Conservation (phyloP, 1,140 invertebrate genomes). For the Caenorhabditis brenneri region DNA sequence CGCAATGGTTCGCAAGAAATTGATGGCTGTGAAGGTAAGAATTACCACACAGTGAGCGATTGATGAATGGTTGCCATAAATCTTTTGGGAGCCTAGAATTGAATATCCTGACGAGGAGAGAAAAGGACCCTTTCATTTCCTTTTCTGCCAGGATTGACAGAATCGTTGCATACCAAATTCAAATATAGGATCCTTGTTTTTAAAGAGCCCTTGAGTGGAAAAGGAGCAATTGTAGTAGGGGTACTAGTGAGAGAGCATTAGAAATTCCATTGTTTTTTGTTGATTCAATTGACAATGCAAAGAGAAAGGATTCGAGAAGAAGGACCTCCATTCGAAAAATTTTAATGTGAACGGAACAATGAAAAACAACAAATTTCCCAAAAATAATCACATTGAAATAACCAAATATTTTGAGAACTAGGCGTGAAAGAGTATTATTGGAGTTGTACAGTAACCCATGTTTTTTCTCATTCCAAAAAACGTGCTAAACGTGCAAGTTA, state of each 20-base stretch:
- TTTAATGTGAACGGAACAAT: neutral
- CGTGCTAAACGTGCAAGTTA: no score
- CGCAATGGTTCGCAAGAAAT: neutral
- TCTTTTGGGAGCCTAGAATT: neutral
- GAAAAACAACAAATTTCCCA: neutral
- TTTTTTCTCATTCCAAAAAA: no score
- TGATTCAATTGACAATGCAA: slow-evolving; percentile 17
- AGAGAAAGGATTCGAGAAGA: neutral
- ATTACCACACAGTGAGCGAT: neutral
- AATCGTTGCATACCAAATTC: slow-evolving; percentile 35
- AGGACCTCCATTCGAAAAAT: neutral
- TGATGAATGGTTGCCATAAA: neutral
- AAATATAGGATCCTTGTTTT: slow-evolving; percentile 1
- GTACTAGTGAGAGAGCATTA: neutral
- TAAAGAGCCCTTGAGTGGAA: neutral
- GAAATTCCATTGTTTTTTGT: slow-evolving; percentile 26
- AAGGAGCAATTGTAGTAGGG: neutral
- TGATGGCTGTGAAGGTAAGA: slow-evolving; percentile 34
- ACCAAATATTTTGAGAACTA: neutral
- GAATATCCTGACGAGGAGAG: neutral
- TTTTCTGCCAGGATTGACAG: slow-evolving; percentile 31
- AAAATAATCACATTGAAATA: no score
- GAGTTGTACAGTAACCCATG: no score
- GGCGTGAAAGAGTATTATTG: no score
- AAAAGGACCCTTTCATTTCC: no score